Base-by-base conservation (phyloP, 2,888 invertebrate genomes). In the Ormyrus pomaceus region DNA sequence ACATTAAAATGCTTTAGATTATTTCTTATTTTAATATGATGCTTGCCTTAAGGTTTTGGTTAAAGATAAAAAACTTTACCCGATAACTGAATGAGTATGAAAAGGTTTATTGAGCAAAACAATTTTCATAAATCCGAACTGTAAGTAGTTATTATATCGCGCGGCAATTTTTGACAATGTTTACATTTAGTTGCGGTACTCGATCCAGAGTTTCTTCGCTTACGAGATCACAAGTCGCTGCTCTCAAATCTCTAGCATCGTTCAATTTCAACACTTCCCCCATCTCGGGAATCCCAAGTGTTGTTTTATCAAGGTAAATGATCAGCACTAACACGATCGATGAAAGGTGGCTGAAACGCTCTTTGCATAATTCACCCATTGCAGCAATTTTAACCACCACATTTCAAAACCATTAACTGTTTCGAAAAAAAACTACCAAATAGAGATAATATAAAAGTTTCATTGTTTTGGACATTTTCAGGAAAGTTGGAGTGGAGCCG, bases 191-290 rank as follows among this genome's bases (percentile, higher is more conserved):
- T 88, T 87, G 89, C 88, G 91, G 91, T 86, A 91, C 90, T 91
- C 91, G 92, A 88, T 91, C 92, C 87, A 91, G 92, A 89, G 92
- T 92, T 85, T 92, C 92, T 86, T 92, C 92, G 87, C 91, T 93
- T 88, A 92, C 93, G 83, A 92, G 92, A 87, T 91, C 92, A 84
- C 93, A 93, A 90, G 93, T 92, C 84, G 91, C 92, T 84, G 91
- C 92, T 82, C 89, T 93, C 88, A 92, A 92, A 91, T 92, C 91
- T 84, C 90, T 93, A 86, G 91, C 92, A 85, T 91, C 90, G 87
- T 92, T 92, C 92, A 92, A 92, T 91, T 92, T 92, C 91, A 89
- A 92, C 86, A 89, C 91, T 86, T 91, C 91, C 85, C 89, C 91
- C 82, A 85, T 84, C 69, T 84, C 86, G 83, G 86, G 84, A 83